These are phyloP conservation scores for Bergia puertoricense DNA, from an alignment of 92 coral and sea anemone species.

Conservation along the genomic window DNA sequence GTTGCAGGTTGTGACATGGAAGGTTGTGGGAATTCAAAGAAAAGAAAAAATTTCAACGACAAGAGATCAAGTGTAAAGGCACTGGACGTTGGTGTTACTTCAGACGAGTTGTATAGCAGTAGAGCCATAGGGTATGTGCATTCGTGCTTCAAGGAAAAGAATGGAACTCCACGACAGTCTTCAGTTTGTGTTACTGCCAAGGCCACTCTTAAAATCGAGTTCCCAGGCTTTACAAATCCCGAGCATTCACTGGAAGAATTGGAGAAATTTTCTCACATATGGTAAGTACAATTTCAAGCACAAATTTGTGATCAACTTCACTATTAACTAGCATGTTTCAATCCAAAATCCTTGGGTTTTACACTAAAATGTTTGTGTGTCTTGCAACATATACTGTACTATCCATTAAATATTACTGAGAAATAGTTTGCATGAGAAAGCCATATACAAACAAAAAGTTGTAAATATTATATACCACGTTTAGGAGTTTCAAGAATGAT, in stretches of 20 bases:
- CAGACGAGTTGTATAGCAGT: slow-evolving; percentile 13
- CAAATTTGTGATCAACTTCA: not conserved
- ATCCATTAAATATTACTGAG: not conserved
- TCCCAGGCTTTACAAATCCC: slow-evolving; percentile 63
- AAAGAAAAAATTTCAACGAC: slow-evolving; percentile 11
- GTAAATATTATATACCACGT: not conserved
- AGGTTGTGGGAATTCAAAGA: slow-evolving; percentile 12
- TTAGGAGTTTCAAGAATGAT: too few relatives aligned
- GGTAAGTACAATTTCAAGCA: slow-evolving; percentile 45
- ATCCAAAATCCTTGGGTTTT: not conserved
- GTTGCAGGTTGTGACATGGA: slow-evolving; percentile 21
- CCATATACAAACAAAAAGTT: not conserved
- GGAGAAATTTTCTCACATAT: slow-evolving; percentile 67
- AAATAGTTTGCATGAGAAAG: too few relatives aligned
- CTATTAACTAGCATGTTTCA: too few relatives aligned
- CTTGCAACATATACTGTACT: not conserved
- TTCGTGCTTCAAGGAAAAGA: slow-evolving; percentile 70
- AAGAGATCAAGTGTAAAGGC: not conserved
- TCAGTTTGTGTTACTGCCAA: slow-evolving; percentile 62
- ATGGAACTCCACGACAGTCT: slow-evolving; percentile 72
- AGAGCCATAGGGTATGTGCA: slow-evolving; percentile 59
- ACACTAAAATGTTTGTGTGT: too few relatives aligned
- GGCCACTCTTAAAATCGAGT: slow-evolving; percentile 51
- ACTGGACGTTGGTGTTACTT: not conserved
- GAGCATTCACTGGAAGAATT: slow-evolving; percentile 60